Conservation (phyloP, 2,113 vertebrate species). For the Chitala chitala region DNA sequence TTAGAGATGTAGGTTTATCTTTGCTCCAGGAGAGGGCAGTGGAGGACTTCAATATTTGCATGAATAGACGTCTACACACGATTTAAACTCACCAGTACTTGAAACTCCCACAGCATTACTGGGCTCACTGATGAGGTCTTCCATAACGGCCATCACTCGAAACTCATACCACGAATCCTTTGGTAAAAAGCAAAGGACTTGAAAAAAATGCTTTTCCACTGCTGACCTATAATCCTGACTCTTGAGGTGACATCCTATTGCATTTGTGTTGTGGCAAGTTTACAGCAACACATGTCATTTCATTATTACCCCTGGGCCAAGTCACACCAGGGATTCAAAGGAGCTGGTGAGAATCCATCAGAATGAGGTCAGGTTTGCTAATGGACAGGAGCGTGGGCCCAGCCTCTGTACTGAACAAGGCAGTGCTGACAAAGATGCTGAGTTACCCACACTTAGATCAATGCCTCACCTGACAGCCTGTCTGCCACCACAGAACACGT, state of each 20-base stretch:
- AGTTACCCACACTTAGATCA: neutral
- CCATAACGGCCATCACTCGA: slow-evolving; percentile 92
- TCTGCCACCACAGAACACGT: neutral
- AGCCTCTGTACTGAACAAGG: too few relatives aligned
- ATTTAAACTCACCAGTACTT: slow-evolving; percentile 81
- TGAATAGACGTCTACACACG: too few relatives aligned
- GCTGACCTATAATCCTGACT: neutral
- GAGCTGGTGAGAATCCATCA: neutral
- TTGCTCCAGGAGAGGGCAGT: slow-evolving; percentile 48
- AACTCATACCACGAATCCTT: slow-evolving; percentile 98
- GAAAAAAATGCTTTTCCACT: neutral
- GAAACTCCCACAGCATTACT: slow-evolving; percentile 94
- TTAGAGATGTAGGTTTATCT: neutral
- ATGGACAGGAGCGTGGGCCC: too few relatives aligned
- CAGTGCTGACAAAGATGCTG: too few relatives aligned
- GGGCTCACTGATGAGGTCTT: slow-evolving; percentile 89
- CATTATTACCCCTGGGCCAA: neutral
- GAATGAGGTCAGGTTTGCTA: slow-evolving; percentile 7
- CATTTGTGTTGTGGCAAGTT: neutral
- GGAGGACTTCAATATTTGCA: slow-evolving; percentile 23
- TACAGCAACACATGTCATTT: neutral
- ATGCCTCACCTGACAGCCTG: neutral
- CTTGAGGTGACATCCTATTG: neutral
- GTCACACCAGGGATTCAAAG: neutral
- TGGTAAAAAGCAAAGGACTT: neutral